These are phyloP conservation scores for Isotomurus palustris DNA, from an alignment of 2,888 invertebrate species.

Conservation along the genomic window DNA sequence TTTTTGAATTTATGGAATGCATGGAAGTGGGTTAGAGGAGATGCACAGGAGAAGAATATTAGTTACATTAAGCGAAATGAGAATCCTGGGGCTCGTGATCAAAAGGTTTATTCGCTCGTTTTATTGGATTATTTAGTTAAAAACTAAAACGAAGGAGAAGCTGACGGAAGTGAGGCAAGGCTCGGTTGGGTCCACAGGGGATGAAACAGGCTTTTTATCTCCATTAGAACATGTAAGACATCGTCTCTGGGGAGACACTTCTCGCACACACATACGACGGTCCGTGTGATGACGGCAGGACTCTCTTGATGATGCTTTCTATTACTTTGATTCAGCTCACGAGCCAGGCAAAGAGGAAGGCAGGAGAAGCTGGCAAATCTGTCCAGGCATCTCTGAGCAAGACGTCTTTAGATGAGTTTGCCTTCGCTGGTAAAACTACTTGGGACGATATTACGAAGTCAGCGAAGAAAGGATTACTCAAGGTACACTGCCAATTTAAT, in stretches of 20 bases:
- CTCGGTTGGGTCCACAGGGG: constrained; percentile 48
- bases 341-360: constrained; percentile 80
- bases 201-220: constrained; percentile 69
- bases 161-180: constrained; percentile 57
- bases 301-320: too few relatives aligned
- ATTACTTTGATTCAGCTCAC: constrained; percentile 61
- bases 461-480: constrained; percentile 79
- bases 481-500: constrained; percentile 60
- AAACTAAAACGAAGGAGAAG: constrained; percentile 61
- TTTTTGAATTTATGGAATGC: constrained; percentile 30
- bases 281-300: too few relatives aligned
- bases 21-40: too few relatives aligned
- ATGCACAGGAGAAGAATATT: too few relatives aligned
- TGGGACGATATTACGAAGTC: constrained; percentile 85
- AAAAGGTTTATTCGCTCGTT: too few relatives aligned
- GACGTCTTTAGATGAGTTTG: constrained; percentile 70
- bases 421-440: constrained; percentile 84
- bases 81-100: too few relatives aligned
- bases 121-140: constrained; percentile 51
- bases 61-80: too few relatives aligned
- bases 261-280: not conserved
- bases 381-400: constrained; percentile 63
- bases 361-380: constrained; percentile 73
- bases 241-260: not conserved
- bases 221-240: constrained; percentile 73